Evolutionary conservation across 2,888 invertebrate genomes (phyloP).

Genomic region (Drosophila borborema): DNA sequence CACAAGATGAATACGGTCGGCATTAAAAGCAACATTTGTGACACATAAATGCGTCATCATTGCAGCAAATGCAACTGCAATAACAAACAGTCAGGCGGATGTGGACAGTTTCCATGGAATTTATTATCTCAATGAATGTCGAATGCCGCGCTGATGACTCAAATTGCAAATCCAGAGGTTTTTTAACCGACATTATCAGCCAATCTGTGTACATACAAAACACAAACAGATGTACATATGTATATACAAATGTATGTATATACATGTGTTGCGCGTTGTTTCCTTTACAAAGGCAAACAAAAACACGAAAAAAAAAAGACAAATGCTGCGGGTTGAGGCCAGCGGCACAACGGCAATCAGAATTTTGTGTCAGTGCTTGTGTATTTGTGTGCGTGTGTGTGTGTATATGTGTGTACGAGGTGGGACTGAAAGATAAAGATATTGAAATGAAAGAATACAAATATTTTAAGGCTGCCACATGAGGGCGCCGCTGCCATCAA

Average conservation of each 20-base stretch:
- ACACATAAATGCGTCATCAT: conserved; percentile 11
- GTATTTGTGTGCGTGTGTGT: conserved; percentile 22
- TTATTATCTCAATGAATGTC: conserved; percentile 61
- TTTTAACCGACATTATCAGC: conserved; percentile 51
- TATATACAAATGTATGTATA: conserved; percentile 32
- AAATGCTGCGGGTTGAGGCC: conserved; percentile 63
- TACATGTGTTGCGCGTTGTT: conserved; percentile 61
- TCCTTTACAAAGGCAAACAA: conserved; percentile 65
- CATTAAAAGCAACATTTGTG: conserved; percentile 11
- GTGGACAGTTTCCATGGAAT: conserved; percentile 55
- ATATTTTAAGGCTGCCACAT: conserved; percentile 52
- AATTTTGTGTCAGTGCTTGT: conserved; percentile 35
- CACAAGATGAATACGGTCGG: conserved; percentile 10
- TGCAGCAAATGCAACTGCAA: conserved; percentile 34
- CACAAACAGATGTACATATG: conserved; percentile 30
- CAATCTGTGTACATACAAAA: conserved; percentile 52
- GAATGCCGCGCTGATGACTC: conserved; percentile 64
- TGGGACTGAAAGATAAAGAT: conserved; percentile 49
- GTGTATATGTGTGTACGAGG: conserved; percentile 34
- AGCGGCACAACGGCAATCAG: conserved; percentile 56
- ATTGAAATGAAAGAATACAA: conserved; percentile 50
- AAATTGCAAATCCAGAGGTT: conserved; percentile 64
- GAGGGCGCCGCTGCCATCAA: conserved; percentile 52
- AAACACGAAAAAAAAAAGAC: conserved; percentile 42
- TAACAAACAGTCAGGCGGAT: conserved; percentile 50